phyloP scores from a whole-genome alignment of 2,113 vertebrate genomes.

The Oreocharis arfaki region DNA sequence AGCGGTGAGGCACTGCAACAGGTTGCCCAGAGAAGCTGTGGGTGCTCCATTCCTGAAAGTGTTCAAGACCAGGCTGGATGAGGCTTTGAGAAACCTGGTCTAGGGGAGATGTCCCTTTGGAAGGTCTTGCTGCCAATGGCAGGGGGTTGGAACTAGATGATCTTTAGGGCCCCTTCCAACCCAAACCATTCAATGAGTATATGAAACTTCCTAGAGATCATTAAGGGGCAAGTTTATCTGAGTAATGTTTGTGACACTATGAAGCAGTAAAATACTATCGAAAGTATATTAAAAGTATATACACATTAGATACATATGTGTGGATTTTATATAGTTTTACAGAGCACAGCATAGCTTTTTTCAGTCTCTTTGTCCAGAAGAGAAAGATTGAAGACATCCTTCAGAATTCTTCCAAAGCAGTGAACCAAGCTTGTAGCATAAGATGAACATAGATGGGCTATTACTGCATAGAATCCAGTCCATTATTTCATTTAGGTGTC shows the following conservation, averaged over 20 bases:
- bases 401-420: not conserved
- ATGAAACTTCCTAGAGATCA: not conserved
- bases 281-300: not conserved
- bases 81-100: not conserved
- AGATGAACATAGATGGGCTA: not conserved
- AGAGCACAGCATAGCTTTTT: not conserved
- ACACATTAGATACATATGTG: not conserved
- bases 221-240: not conserved
- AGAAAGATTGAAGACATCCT: not conserved
- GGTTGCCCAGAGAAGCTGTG: not conserved
- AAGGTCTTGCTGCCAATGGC: not conserved
- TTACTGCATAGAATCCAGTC: not conserved
- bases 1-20: not conserved
- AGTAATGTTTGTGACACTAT: not conserved
- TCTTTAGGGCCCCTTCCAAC: not conserved
- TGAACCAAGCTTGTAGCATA: not conserved
- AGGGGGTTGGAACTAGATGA: not conserved
- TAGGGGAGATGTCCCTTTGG: not conserved
- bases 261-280: not conserved
- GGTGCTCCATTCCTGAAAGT: not conserved
- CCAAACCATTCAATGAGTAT: not conserved
- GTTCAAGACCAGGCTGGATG: not conserved
- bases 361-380: not conserved
- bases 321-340: not conserved
- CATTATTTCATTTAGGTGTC: not conserved